Evolutionary conservation across 2,113 vertebrate genomes (phyloP).

Genomic region (Sprattus sprattus): DNA sequence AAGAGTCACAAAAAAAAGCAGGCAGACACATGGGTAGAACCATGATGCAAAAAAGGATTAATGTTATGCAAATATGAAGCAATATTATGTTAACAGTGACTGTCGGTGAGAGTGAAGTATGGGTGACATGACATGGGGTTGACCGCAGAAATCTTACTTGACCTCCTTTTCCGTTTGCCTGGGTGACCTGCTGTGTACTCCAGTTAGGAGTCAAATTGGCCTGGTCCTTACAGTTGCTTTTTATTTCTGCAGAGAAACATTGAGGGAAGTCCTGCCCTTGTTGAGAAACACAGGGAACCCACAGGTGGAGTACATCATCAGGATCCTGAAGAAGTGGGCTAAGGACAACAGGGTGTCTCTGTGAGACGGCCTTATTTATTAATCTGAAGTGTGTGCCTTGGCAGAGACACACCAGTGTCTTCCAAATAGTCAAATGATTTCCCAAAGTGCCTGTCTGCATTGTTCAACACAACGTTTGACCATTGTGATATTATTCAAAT

Average conservation of each 20-base stretch:
- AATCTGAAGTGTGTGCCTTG: neutral
- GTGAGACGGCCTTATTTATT: conserved; percentile 47
- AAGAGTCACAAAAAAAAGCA: too few relatives aligned
- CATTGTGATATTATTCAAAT: neutral
- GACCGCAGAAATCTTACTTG: too few relatives aligned
- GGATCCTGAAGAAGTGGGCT: conserved; percentile 94
- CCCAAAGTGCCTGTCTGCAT: neutral
- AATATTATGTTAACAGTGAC: too few relatives aligned
- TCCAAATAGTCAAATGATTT: neutral
- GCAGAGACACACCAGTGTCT: neutral
- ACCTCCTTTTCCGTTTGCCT: too few relatives aligned
- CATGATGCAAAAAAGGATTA: too few relatives aligned
- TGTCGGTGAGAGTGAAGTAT: too few relatives aligned
- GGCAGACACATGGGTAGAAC: too few relatives aligned
- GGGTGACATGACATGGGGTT: too few relatives aligned
- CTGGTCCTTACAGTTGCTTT: conserved; percentile 17
- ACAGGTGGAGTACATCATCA: conserved; percentile 91
- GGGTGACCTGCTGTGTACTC: too few relatives aligned
- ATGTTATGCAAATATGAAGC: too few relatives aligned
- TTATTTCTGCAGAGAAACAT: conserved; percentile 79
- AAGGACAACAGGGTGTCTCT: conserved; percentile 91
- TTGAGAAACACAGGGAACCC: conserved; percentile 87
- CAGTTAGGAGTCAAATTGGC: neutral
- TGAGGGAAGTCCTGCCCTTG: conserved; percentile 86
- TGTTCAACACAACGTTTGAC: neutral